Evolutionary conservation across 2,113 vertebrate genomes (phyloP).

Genomic region (Dromaius novaehollandiae): DNA sequence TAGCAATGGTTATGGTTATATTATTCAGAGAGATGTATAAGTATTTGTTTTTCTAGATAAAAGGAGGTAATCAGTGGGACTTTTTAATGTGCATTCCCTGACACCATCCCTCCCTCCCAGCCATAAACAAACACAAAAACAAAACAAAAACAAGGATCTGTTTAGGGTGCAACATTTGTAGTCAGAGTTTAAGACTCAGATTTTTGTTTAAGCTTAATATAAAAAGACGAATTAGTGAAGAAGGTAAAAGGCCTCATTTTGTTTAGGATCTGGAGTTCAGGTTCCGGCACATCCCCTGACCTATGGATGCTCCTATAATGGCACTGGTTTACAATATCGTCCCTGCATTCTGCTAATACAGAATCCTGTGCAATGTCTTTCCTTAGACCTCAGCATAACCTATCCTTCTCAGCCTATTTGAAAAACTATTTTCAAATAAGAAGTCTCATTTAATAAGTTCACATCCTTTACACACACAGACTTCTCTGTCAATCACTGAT

Average conservation of each 20-base stretch:
- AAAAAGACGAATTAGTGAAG: neutral
- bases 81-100: neutral
- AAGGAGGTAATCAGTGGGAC: neutral
- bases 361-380: neutral
- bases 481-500: slow-evolving; percentile 40
- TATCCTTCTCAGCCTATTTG: neutral
- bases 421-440: slow-evolving; percentile 19
- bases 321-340: neutral
- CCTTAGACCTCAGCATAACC: neutral
- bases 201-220: neutral
- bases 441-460: slow-evolving; percentile 34
- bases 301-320: neutral
- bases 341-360: neutral
- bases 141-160: neutral
- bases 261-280: neutral
- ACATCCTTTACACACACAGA: slow-evolving; percentile 28
- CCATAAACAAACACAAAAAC: slow-evolving; percentile 18
- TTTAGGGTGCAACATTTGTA: neutral
- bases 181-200: neutral
- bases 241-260: neutral
- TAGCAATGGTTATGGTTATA: neutral
- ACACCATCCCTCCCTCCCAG: neutral
- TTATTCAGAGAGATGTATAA: slow-evolving; percentile 35
- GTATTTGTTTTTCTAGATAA: slow-evolving; percentile 52
- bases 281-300: neutral